phyloP scores from a whole-genome alignment of 1,140 invertebrate genomes.

The Drosophila baimaii region DNA sequence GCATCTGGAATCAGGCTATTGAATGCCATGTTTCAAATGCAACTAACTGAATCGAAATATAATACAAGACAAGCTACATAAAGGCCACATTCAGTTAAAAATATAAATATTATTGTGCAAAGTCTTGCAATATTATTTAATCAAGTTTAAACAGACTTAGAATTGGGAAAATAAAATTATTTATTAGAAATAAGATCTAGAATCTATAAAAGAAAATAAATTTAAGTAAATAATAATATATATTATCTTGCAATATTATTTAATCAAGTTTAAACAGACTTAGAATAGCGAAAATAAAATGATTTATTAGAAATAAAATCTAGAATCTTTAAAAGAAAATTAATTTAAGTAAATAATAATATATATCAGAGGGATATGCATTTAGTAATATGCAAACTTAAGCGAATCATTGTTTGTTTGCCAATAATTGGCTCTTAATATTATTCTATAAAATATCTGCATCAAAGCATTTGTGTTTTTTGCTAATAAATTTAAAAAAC shows the following conservation, averaged over 20 bases:
- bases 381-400: background rate
- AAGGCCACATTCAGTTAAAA: background rate
- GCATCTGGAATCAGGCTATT: background rate
- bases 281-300: no score
- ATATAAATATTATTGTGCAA: no score
- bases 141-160: background rate
- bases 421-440: constrained; percentile 7
- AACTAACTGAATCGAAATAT: no score
- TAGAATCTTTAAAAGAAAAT: no score
- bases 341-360: no score
- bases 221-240: no score
- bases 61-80: no score
- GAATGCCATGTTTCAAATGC: background rate
- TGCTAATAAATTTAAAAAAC: background rate
- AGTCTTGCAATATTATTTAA: background rate
- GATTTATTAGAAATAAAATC: no score
- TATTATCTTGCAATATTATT: background rate
- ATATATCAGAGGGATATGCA: no score
- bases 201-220: no score
- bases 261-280: background rate
- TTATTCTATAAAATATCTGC: background rate
- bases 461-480: background rate
- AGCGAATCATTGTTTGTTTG: background rate
- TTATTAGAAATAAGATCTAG: no score
- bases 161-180: no score